These are phyloP conservation scores for Pterocles orientalis DNA, from an alignment of 2,113 vertebrate genomes.

Conservation along the genomic window DNA sequence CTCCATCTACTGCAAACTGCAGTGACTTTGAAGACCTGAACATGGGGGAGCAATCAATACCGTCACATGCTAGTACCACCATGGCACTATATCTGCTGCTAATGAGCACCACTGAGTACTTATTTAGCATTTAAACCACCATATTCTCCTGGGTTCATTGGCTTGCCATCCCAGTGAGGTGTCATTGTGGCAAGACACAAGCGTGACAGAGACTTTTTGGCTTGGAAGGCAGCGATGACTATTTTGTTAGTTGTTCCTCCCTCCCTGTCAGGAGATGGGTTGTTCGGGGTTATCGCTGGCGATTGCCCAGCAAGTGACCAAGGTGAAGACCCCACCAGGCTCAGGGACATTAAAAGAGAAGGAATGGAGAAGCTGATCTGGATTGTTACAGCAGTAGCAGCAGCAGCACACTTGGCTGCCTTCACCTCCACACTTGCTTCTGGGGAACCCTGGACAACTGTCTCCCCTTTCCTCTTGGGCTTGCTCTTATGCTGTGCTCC, in stretches of 20 bases:
- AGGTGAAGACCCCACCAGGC: not conserved
- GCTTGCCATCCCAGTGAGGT: not conserved
- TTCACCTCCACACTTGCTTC: not conserved
- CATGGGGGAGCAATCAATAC: not conserved
- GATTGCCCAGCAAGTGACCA: not conserved
- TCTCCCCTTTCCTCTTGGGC: not conserved
- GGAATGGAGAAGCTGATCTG: not conserved
- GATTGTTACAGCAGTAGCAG: not conserved
- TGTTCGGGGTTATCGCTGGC: not conserved
- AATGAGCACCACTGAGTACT: not conserved
- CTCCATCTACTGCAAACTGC: not conserved
- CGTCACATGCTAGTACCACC: not conserved
- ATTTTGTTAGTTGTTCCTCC: not conserved
- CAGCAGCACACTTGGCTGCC: accelerated
- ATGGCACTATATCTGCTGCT: not conserved
- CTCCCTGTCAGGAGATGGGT: not conserved
- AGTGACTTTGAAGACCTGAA: not conserved
- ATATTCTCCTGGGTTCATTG: not conserved
- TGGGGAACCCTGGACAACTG: not conserved
- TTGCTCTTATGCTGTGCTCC: not conserved
- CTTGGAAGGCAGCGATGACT: not conserved
- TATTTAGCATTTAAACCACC: not conserved
- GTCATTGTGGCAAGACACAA: not conserved
- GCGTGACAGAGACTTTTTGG: not conserved
- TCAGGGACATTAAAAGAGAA: not conserved